Evolutionary conservation across 2,113 vertebrate species (phyloP).

Genomic region (Melanostigma gelatinosum): DNA sequence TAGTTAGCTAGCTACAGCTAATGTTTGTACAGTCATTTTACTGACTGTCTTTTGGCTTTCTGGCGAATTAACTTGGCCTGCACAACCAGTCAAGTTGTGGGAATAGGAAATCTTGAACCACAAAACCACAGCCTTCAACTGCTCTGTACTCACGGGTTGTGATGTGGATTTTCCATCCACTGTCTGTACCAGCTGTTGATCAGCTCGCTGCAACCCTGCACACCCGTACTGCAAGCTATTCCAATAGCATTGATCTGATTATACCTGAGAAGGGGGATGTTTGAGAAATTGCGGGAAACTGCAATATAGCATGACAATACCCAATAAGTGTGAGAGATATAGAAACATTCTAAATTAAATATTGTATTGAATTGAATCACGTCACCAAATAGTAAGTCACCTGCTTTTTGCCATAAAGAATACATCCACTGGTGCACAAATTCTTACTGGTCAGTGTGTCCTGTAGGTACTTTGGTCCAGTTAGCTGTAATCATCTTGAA

Average conservation of each 20-base stretch:
- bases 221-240: slow-evolving; percentile 82
- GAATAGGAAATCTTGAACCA: neutral
- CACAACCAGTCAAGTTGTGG: neutral
- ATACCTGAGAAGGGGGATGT: slow-evolving; percentile 82
- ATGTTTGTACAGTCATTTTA: neutral
- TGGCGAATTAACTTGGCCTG: neutral
- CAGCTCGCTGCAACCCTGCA: slow-evolving; percentile 71
- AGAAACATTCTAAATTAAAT: neutral
- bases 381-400: neutral
- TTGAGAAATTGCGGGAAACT: neutral
- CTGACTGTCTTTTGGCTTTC: neutral
- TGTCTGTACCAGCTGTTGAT: slow-evolving; percentile 36
- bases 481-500: slow-evolving; percentile 66
- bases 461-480: slow-evolving; percentile 64
- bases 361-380: neutral
- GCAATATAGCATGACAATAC: neutral
- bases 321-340: neutral
- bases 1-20: neutral
- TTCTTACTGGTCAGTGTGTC: slow-evolving; percentile 89
- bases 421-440: neutral
- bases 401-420: neutral
- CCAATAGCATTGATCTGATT: slow-evolving; percentile 86
- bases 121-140: neutral
- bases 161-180: slow-evolving; percentile 64
- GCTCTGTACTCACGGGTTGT: slow-evolving; percentile 84